Conservation (phyloP, 2,113 vertebrate species). For the Thalassoma bifasciatum region DNA sequence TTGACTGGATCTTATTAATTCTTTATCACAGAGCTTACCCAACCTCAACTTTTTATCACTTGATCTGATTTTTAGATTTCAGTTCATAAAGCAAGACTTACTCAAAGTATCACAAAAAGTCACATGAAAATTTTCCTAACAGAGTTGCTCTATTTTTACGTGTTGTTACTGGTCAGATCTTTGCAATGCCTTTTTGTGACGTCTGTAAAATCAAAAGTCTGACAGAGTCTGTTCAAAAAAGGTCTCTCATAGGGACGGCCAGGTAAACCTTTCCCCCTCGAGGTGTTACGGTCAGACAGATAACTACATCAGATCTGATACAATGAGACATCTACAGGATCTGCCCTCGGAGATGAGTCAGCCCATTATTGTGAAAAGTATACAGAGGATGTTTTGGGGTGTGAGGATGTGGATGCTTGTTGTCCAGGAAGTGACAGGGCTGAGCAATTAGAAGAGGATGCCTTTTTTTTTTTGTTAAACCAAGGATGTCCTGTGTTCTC, state of each 20-base stretch:
- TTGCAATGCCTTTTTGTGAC: no score
- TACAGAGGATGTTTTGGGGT: slow-evolving; percentile 62
- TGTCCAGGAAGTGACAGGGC: slow-evolving; percentile 70
- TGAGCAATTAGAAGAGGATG: slow-evolving; percentile 61
- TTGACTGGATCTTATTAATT: background rate
- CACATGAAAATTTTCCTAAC: no score
- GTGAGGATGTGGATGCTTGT: slow-evolving; percentile 61
- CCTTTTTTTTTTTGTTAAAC: slow-evolving; percentile 33
- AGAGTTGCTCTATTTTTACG: no score
- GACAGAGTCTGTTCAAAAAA: no score
- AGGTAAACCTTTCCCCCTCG: no score
- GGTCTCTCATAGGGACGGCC: no score
- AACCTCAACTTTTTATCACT: background rate
- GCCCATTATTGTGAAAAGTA: slow-evolving; percentile 22
- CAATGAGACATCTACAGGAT: slow-evolving; percentile 22
- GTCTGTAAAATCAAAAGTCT: no score
- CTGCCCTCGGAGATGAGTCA: slow-evolving; percentile 39
- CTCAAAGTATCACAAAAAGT: no score
- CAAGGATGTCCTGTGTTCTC: slow-evolving; percentile 66
- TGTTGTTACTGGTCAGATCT: no score
- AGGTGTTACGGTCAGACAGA: no score
- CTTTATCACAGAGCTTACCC: background rate
- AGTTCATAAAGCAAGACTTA: no score
- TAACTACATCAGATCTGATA: slow-evolving; percentile 20
- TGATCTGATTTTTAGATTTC: no score